Evolutionary conservation across 1,140 invertebrate genomes (phyloP), one percentile per base, ranked within the genome.

Genomic region (Triops cancriformis): DNA sequence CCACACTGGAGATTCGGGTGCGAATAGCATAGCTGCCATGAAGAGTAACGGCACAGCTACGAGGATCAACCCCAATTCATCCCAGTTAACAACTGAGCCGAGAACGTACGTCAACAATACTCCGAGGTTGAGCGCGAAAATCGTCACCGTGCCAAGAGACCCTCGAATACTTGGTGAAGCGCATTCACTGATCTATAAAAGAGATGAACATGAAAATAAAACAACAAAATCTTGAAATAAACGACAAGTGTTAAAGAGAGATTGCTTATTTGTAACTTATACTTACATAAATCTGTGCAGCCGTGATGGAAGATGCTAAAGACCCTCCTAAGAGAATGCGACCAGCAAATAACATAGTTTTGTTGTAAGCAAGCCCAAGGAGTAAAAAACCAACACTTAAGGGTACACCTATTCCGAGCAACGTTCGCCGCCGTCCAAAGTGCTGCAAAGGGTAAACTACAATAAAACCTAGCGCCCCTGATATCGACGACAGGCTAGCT

Each of bases 251-350:
- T n/a, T n/a, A 72, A 72, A 26, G 18, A 31, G 26, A 37, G n/a
- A 23, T 37, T 0, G 43, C 23, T 2, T 23, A 12, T 76, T 11
- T 5, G 1, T 75, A 23, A 27, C 11, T 74, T 64, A 51, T 79
- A 85, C 86, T 86, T 81, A 91, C 87, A 81, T 91, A 91, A 80
- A 91, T 86, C 1, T 91, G 89, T 12, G 86, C 86, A 11, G 87
- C 85, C 9, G 88, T 85, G 0, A 87, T 84, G 45, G 90, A 85
- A 5, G 90, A 90, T 45, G 87, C 87, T 45, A 87, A 87, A 73
- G 90, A 81, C 1, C 91, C 92, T 31, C 88, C 88, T 0, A 92
- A 82, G 73, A 91, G 86, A 73, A 91, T 87, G 51, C 91, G 86
- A 0, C 89, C 91, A 3, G 88, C 81, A 80, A 89, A 90, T 0